phyloP scores from a whole-genome alignment of 2,797 vertebrate species.

The Valencia hispanica region DNA sequence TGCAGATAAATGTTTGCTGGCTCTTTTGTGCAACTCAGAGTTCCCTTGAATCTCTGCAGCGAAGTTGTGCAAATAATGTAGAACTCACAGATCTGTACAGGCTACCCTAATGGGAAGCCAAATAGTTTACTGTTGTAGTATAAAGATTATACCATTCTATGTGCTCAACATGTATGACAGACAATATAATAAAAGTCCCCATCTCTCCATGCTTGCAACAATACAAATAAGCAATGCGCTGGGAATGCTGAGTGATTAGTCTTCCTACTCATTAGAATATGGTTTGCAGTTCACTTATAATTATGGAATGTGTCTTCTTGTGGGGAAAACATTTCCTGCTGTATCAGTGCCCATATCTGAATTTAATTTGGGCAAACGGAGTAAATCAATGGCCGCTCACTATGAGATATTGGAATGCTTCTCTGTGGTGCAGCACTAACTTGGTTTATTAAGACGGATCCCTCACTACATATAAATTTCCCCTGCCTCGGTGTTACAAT shows the following conservation, averaged over 20 bases:
- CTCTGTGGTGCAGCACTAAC: slow-evolving; percentile 13
- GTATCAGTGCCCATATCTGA: slow-evolving; percentile 39
- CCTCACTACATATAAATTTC: slow-evolving; percentile 27
- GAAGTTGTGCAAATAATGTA: neutral
- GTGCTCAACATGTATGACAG: neutral
- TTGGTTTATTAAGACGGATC: slow-evolving; percentile 29
- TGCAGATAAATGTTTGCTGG: neutral
- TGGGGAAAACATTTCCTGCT: slow-evolving; percentile 40
- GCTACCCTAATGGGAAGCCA: neutral
- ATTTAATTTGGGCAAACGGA: slow-evolving; percentile 39
- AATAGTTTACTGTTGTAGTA: neutral
- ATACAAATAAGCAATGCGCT: neutral
- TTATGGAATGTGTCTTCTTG: slow-evolving; percentile 47
- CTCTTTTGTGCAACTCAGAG: neutral
- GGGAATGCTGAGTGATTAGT: neutral
- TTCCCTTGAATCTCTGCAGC: neutral
- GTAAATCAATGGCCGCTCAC: slow-evolving; percentile 46
- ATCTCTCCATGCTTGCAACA: neutral
- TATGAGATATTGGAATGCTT: slow-evolving; percentile 36
- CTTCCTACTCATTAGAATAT: slow-evolving; percentile 35
- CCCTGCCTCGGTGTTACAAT: slow-evolving; percentile 9
- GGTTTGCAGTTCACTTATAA: slow-evolving; percentile 42
- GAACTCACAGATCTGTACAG: neutral
- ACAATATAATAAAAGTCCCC: neutral
- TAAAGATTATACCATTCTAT: too few species aligned